phyloP scores from a whole-genome alignment of 1,140 invertebrate species.

The Dendroctonus valens region DNA sequence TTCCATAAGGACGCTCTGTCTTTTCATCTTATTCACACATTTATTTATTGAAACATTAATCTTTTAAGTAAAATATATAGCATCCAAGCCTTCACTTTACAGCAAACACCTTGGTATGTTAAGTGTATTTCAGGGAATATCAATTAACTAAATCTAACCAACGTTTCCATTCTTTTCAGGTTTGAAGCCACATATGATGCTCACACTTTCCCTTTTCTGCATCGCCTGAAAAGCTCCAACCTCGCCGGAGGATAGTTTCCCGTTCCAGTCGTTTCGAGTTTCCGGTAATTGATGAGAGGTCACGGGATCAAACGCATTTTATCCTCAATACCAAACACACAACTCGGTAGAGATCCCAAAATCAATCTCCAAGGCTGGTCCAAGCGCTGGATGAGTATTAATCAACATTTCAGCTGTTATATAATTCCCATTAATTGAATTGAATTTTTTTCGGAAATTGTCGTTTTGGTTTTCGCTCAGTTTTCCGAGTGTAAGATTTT shows the following conservation, averaged over 20 bases:
- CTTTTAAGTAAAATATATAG: too few relatives aligned
- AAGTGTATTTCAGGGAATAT: too few relatives aligned
- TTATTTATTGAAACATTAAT: too few relatives aligned
- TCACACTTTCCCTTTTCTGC: neutral
- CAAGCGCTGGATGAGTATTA: slow-evolving; percentile 42
- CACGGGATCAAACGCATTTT: slow-evolving; percentile 29
- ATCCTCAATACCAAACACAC: slow-evolving; percentile 33
- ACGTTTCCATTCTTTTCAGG: neutral
- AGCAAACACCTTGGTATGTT: too few relatives aligned
- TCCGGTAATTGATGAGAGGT: slow-evolving; percentile 42
- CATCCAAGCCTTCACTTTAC: too few relatives aligned
- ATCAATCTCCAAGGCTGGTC: slow-evolving; percentile 42
- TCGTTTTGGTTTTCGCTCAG: neutral
- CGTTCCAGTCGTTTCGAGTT: slow-evolving; percentile 8
- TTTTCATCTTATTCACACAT: too few relatives aligned
- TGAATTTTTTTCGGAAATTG: slow-evolving; percentile 2
- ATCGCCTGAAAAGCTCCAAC: neutral
- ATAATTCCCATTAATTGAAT: slow-evolving; percentile 37
- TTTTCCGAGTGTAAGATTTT: neutral
- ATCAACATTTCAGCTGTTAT: slow-evolving; percentile 11
- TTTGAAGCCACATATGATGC: neutral
- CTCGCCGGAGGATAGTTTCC: slow-evolving; percentile 13
- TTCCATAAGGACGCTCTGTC: too few relatives aligned
- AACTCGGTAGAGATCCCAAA: slow-evolving; percentile 41
- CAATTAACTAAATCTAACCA: too few relatives aligned